Percentiles rank a stretch among this genome's conserved stretches.
phyloP scores from a whole-genome alignment of 2,113 vertebrate species.

The Casuarius casuarius region DNA sequence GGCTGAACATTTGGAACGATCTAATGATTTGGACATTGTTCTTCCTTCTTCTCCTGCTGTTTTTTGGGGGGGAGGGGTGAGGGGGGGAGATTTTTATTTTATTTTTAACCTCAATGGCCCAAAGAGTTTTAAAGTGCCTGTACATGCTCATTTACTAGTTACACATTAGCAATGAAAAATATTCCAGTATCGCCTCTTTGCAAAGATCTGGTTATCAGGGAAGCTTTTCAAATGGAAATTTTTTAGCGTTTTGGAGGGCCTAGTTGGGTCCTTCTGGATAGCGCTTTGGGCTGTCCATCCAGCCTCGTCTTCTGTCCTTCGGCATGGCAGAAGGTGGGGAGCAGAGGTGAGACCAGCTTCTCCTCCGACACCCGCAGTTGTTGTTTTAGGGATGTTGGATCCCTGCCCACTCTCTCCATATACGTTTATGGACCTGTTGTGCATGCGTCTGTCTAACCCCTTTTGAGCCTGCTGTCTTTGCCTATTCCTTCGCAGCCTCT shows the following conservation, averaged over 20 bases:
- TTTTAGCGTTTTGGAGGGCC: not conserved
- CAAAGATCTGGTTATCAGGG: not conserved
- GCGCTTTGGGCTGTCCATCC: not conserved
- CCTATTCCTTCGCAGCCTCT: not conserved
- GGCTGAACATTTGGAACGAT: constrained; percentile 24
- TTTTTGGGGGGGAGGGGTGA: not conserved
- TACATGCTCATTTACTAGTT: not conserved
- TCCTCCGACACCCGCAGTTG: not conserved
- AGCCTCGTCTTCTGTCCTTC: not conserved
- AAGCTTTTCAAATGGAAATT: not conserved
- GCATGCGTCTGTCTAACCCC: not conserved
- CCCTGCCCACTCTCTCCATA: not conserved
- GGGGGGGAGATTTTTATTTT: not conserved
- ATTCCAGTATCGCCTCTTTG: not conserved
- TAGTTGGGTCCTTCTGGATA: fast-evolving
- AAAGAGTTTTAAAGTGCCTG: not conserved
- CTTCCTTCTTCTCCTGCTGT: not conserved
- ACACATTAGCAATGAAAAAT: not conserved
- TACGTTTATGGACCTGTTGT: not conserved
- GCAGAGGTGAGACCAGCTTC: not conserved
- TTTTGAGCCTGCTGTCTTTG: not conserved
- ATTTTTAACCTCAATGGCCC: not conserved
- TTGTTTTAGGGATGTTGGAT: not conserved
- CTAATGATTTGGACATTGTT: not conserved
- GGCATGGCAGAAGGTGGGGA: not conserved